Base-by-base conservation (phyloP, 1,140 invertebrate genomes). In the Diorhabda elongata region DNA sequence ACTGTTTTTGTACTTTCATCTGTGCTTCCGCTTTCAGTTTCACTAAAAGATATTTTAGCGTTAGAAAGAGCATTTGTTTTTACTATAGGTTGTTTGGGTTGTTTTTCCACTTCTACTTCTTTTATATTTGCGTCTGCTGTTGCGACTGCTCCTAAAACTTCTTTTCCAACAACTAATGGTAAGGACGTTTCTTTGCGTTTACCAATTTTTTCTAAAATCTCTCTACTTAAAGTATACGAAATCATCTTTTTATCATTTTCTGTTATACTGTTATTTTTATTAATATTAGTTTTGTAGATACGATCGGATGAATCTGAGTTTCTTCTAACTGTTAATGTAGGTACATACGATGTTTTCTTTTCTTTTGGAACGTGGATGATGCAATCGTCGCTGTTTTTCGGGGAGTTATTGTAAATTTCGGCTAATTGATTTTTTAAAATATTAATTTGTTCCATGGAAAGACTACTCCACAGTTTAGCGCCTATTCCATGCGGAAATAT, bases 391-490 rank as follows among this genome's bases (percentile, higher is more conserved):
- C 60, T 67, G n/a, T 43, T 9, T 47, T 67, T 67, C 11, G 65
- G 58, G 7, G 42, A 9, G 11, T 76, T 73, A 44, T 89, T 89
- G 70, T 94, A 95, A 58, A 95, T 94, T 73, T 93, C 91, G 72
- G 90, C 91, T 4, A 95, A 78, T 75, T 94, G 92, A 76, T 87
- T 88, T 79, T 93, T 93, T 45, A 95, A 83, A 42, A 89, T 90
- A 75, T 88, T 91, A 0, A 95, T 90, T 82, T 95, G 92, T 73
- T 95, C 92, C 80, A 91, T 88, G 1, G 92, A 92, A 58, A 95
- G 81, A 76, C 92, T 94, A 75, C 92, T 94, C 86, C 92, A 93
- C 47, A 93, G 84, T 62, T 89, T 87, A 73, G 86, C 90, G 47
- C 90, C 91, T 41, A 92, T 85, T 0, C 88, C 88, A 56, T 87